phyloP scores from a whole-genome alignment of 2,113 vertebrate genomes.

The Sitta europaea region DNA sequence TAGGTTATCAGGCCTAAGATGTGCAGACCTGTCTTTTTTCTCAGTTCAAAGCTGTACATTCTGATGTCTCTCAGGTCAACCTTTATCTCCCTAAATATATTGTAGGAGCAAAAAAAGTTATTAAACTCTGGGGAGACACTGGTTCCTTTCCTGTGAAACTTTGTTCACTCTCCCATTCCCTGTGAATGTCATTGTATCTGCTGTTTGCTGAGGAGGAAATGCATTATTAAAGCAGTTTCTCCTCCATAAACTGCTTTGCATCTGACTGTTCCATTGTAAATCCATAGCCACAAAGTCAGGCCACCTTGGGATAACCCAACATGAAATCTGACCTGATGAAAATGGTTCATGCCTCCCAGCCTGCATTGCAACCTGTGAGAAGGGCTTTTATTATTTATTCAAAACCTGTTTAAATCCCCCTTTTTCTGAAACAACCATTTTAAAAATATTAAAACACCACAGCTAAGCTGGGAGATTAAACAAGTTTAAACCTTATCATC shows the following conservation, averaged over 20 bases:
- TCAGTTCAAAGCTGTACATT: background rate
- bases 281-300: conserved; percentile 48
- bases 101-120: background rate
- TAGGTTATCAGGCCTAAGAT: background rate
- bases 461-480: conserved; percentile 70
- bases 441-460: conserved; percentile 70
- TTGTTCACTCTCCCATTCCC: background rate
- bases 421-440: conserved; percentile 60
- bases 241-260: conserved; percentile 53
- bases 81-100: background rate
- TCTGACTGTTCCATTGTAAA: conserved; percentile 50
- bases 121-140: conserved; percentile 14
- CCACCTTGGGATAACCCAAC: conserved; percentile 60
- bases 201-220: conserved; percentile 64
- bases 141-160: background rate
- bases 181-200: conserved; percentile 36
- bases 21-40: background rate
- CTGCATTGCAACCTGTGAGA: conserved; percentile 50
- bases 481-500: conserved; percentile 63
- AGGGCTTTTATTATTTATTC: conserved; percentile 64
- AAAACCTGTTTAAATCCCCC: conserved; percentile 65
- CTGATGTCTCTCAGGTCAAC: background rate
- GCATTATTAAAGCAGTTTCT: conserved; percentile 62
- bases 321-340: conserved; percentile 53
- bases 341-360: conserved; percentile 45